Base-by-base conservation (phyloP, 23 tunicate genomes). In the Phallusia fumigata region DNA sequence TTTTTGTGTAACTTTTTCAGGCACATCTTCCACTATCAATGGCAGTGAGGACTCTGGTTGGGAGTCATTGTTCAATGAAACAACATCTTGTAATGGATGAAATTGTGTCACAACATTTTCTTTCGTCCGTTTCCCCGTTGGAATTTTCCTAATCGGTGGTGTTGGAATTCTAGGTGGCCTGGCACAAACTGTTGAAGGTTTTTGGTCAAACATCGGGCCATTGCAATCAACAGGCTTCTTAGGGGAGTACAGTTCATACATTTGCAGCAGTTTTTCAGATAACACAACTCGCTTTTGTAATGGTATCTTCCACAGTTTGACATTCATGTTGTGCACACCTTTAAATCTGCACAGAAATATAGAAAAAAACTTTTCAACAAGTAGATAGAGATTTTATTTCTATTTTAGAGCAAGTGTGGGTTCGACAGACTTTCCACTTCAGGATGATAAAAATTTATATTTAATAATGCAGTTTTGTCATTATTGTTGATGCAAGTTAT, bases 241-340 rank as follows among this genome's bases (percentile, higher is more conserved):
- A 24, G 91, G 91, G 11, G 91, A 88, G 69, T 88, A 88, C 33
- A 82, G 83, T 22, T 82, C 83, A 78, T 88, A 88, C 45, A 88
- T 28, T 40, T 80, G 33, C 34, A 82, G 34, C 31, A 82, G 64
- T 19, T 77, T 75, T 30, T 74, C 64, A 10, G 86, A 74, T 15
- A 88, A 73, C 5, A 30, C 73, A n/a, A 88, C 86, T 36, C 69
- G 65, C 65, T 77, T 82, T 32, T 35, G 36, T 6, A 24, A 32
- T 11, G 82, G 78, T 6, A 88, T 82, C 53, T 51, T 76, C 91
- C 91, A 88, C 12, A 88, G 82, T 32, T 77, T 77, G 31, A 88
- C 86, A 35, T n/a, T n/a, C 91, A 88, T 88, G 19, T 58, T 76
- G n/a, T 73, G 74, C 18, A 33, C 65, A 15, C 91, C 91, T 53